These are phyloP conservation scores for Luehdorfia chinensis DNA, from an alignment of 1,140 invertebrate genomes.

Conservation along the genomic window DNA sequence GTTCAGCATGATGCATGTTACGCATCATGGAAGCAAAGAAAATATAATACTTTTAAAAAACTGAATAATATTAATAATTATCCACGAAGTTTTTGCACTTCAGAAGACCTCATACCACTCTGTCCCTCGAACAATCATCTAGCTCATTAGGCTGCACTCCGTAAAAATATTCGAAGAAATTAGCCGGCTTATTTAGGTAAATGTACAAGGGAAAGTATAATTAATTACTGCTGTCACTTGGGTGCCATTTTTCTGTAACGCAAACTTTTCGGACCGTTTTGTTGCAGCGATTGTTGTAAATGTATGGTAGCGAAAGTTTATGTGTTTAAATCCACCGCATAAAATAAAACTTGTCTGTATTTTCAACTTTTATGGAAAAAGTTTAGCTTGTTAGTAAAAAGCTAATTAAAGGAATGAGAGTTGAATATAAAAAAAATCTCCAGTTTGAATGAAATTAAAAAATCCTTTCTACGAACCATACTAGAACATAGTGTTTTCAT, in stretches of 20 bases:
- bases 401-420: conserved; percentile 17
- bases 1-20: no score
- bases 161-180: conserved; percentile 58
- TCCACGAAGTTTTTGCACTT: neutral
- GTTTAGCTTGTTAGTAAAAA: conserved; percentile 17
- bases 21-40: no score
- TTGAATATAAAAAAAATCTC: conserved; percentile 12
- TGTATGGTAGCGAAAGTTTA: conserved; percentile 2
- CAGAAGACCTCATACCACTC: conserved; percentile 1
- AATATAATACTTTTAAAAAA: no score
- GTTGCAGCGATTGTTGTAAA: neutral
- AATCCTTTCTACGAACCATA: neutral
- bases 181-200: conserved; percentile 38
- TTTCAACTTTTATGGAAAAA: conserved; percentile 10
- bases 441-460: conserved; percentile 11
- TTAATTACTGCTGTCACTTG: conserved; percentile 38
- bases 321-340: conserved; percentile 11
- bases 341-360: conserved; percentile 11
- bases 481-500: neutral
- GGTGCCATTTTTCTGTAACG: conserved; percentile 4
- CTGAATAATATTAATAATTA: no score
- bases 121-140: conserved; percentile 46
- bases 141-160: conserved; percentile 53
- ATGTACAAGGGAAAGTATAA: conserved; percentile 41
- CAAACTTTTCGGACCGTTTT: neutral